These are phyloP conservation scores for Theonella swinhoei DNA, from an alignment of 37 sponge, comb jelly and placozoan species.

Conservation along the genomic window DNA sequence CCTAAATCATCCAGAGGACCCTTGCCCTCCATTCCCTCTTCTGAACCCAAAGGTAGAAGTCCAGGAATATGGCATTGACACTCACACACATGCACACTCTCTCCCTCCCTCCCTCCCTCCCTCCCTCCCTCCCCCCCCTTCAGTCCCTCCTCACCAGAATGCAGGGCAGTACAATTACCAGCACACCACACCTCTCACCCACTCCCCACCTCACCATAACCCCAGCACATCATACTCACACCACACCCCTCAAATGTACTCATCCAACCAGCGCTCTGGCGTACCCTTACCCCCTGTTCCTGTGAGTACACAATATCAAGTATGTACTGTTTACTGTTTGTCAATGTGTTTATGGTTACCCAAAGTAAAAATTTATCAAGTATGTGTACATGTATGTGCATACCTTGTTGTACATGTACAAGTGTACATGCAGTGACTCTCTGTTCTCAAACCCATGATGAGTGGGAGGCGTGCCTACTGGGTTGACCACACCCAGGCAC, in stretches of 20 bases:
- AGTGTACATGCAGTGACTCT: no score
- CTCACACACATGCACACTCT: background rate
- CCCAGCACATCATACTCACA: background rate
- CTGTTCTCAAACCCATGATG: no score
- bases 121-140: background rate
- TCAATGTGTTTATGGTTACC: no score
- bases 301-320: background rate
- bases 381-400: no score
- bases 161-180: background rate
- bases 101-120: background rate
- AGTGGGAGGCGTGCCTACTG: no score
- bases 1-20: background rate
- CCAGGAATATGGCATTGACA: background rate
- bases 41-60: background rate
- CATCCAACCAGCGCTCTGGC: background rate
- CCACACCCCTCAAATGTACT: background rate
- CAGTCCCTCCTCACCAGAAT: background rate
- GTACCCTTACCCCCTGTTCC: slow-evolving; percentile 3
- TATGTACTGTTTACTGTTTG: no score
- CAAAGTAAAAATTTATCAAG: no score
- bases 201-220: slow-evolving; percentile 4
- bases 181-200: background rate
- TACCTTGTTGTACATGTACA: no score
- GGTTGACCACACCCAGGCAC: no score
- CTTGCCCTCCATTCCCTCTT: slow-evolving; percentile 5